Base-by-base conservation (phyloP, 2,113 vertebrate genomes). In the Blennius ocellaris region DNA sequence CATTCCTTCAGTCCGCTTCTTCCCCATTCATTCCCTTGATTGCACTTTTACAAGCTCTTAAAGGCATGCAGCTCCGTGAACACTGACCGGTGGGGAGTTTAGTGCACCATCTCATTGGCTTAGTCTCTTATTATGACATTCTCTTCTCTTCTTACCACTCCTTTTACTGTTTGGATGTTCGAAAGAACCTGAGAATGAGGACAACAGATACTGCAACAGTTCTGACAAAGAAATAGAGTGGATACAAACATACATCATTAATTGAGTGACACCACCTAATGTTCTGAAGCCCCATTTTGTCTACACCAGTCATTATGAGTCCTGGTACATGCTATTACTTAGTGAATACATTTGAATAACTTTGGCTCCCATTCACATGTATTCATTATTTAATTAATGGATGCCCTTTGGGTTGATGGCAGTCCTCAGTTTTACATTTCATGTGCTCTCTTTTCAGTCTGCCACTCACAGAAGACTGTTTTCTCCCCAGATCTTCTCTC, bases 331-430 rank as follows among this genome's bases (percentile, higher is more conserved):
- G 55, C 62, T 63, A 82, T 76, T 73, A 75, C 7, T 48, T 7
- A 1, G 41, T 54, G 83, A 83, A 83, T 87, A 85, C 36, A 84
- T 82, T 50, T 82, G 21, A 80, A 84, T 79, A 53, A 5, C 78
- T 88, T 65, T 67, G 5, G 38, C 30, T 53, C 9, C 36, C 2
- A 43, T 69, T 87, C 57, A 73, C 59, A 64, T 83, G 68, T 30
- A 54, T 76, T 76, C 40, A 64, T 73, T 80, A 49, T 39, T 65
- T 74, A 80, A 82, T 80, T 84, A 59, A 82, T 49, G 41, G 75
- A n/a, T 70, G 62, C 37, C 49, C 83, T 84, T 81, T 83, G 16
- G 57, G 63, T 73, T 69, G 73, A 85, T 78, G 54, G 41, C 48
- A 69, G 48, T 69, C 45, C 79, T 76, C 62, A 63, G 64, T 73